Conservation (phyloP, 1,140 invertebrate genomes). For the Teleogryllus occipitalis region DNA sequence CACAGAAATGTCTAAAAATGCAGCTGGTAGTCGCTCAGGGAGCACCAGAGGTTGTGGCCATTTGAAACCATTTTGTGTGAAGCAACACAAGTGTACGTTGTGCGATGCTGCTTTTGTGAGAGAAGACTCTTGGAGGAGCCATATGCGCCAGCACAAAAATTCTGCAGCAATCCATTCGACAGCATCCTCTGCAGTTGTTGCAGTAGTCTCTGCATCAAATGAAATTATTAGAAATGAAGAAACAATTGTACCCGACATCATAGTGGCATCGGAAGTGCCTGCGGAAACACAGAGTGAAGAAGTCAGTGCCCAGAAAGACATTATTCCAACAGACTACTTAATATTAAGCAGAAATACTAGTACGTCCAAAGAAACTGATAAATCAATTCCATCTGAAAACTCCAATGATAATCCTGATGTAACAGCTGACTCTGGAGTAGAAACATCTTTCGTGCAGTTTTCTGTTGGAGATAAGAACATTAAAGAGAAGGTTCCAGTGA, state of each 20-base stretch:
- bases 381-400: too few species aligned
- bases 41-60: neutral
- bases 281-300: too few species aligned
- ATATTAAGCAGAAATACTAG: too few species aligned
- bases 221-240: too few species aligned
- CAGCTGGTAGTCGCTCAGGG: neutral
- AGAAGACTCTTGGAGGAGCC: constrained; percentile 34
- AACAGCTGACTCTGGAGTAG: neutral
- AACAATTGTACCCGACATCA: too few species aligned
- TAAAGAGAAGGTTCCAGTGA: neutral
- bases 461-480: neutral
- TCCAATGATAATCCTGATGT: neutral
- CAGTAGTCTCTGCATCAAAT: too few species aligned
- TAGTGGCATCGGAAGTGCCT: too few species aligned
- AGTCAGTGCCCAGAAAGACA: too few species aligned
- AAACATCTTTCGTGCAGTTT: neutral
- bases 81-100: constrained; percentile 29
- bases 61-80: constrained; percentile 27
- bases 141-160: constrained; percentile 31
- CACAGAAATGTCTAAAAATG: neutral
- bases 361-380: too few species aligned
- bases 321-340: too few species aligned
- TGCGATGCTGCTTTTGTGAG: constrained; percentile 35
- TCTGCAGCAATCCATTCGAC: neutral
- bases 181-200: too few species aligned